A percentile compares a stretch with the other conserved stretches of the same genome.
Conservation (phyloP, 2,888 invertebrate species). For the Platerodrilus igneus region DNA sequence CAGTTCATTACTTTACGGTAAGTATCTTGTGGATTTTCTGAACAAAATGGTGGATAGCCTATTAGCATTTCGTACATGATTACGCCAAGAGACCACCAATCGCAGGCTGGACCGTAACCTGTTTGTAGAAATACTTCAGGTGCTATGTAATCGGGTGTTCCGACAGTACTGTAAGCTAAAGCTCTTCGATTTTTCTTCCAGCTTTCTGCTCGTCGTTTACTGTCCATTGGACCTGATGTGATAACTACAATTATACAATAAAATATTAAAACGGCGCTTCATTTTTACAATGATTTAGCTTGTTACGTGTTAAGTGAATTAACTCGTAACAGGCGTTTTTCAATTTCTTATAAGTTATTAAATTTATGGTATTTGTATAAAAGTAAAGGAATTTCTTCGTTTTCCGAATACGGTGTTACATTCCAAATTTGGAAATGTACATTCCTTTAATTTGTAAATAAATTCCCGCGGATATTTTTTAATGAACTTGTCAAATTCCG, state of each 20-base stretch:
- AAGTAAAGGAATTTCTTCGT: no score
- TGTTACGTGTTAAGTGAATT: no score
- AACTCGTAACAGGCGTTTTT: no score
- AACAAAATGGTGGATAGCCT: slow-evolving; percentile 99
- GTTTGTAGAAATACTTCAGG: slow-evolving; percentile 98
- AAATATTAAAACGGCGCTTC: neutral
- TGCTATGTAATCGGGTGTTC: slow-evolving; percentile 99
- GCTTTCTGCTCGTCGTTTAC: slow-evolving; percentile 95
- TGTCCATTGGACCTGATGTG: slow-evolving; percentile 82
- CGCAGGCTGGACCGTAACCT: slow-evolving; percentile 96
- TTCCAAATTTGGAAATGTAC: no score
- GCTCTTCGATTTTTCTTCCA: slow-evolving; percentile 98
- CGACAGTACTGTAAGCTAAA: slow-evolving; percentile 89
- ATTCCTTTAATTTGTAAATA: no score
- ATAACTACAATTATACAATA: slow-evolving; percentile 49
- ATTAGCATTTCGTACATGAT: slow-evolving; percentile 99
- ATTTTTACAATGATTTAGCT: no score
- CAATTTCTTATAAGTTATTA: no score
- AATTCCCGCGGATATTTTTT: no score
- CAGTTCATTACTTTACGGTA: slow-evolving; percentile 99
- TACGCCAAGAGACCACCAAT: slow-evolving; percentile 99
- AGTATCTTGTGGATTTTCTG: slow-evolving; percentile 96
- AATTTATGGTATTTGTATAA: no score
- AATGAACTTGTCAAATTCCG: no score
- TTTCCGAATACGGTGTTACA: no score